Evolutionary conservation across 2,888 invertebrate species (phyloP).

Genomic region (Leucoma salicis): DNA sequence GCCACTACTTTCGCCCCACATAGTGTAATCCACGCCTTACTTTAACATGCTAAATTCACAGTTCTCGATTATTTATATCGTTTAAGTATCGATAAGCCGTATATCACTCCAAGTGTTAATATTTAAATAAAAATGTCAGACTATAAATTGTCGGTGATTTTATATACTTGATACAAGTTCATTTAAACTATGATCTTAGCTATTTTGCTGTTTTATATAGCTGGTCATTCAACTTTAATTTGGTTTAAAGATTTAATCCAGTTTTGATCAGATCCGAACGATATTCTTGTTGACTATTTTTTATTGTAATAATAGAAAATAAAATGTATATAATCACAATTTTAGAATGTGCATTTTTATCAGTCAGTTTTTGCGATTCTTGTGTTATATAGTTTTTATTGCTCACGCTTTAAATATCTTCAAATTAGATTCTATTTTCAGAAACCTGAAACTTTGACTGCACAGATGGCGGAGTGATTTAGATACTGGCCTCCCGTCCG

Average conservation of each 20-base stretch:
- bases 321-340: no score
- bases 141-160: conserved; percentile 52
- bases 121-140: conserved; percentile 60
- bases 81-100: conserved; percentile 48
- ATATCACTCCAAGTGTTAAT: conserved; percentile 58
- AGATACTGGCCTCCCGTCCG: no score
- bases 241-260: conserved; percentile 24
- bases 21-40: conserved; percentile 51
- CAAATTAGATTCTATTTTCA: no score
- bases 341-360: no score
- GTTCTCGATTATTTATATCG: conserved; percentile 59
- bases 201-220: conserved; percentile 33
- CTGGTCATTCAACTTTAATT: conserved; percentile 42
- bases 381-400: no score
- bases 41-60: conserved; percentile 52
- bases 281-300: no score
- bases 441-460: no score
- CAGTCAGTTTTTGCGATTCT: no score
- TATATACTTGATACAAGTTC: conserved; percentile 37
- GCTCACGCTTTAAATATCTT: no score
- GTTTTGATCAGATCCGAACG: conserved; percentile 3
- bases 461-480: no score
- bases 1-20: conserved; percentile 50
- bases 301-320: no score
- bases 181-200: conserved; percentile 38